Conservation (phyloP, 2,888 invertebrate genomes). For the Metalampra italica region DNA sequence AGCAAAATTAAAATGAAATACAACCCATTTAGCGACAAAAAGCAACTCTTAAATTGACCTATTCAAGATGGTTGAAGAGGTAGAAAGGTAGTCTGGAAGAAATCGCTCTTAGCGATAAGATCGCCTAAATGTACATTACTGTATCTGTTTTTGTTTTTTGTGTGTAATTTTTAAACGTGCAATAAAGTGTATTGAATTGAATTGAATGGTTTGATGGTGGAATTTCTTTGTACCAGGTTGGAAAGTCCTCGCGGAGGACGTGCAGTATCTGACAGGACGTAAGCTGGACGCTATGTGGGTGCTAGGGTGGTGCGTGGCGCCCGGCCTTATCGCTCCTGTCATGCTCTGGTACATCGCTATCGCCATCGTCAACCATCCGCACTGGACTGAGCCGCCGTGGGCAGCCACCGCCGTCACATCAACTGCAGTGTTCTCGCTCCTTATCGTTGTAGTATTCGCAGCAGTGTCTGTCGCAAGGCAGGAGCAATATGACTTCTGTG, state of each 20-base stretch:
- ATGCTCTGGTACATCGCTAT: constrained; percentile 46
- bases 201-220: too few species aligned
- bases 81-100: too few species aligned
- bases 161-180: too few species aligned
- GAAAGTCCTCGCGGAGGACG: constrained; percentile 50
- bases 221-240: constrained; percentile 35
- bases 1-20: too few species aligned
- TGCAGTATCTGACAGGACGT: constrained; percentile 51
- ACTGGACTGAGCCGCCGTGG: constrained; percentile 41
- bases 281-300: constrained; percentile 43
- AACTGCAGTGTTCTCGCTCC: constrained; percentile 18
- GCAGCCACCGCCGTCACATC: constrained; percentile 25
- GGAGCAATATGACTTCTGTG: constrained; percentile 40
- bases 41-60: too few species aligned
- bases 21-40: too few species aligned
- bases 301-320: constrained; percentile 48
- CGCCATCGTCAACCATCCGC: constrained; percentile 16
- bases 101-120: too few species aligned
- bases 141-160: too few species aligned
- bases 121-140: too few species aligned
- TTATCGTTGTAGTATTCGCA: constrained; percentile 33
- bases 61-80: too few species aligned
- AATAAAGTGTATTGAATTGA: too few species aligned
- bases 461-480: constrained; percentile 43
- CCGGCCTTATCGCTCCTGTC: constrained; percentile 33